A percentile compares a stretch with the other conserved stretches of the same genome.
Evolutionary conservation across 2,113 vertebrate species (phyloP).

Genomic region (Jacana jacana): DNA sequence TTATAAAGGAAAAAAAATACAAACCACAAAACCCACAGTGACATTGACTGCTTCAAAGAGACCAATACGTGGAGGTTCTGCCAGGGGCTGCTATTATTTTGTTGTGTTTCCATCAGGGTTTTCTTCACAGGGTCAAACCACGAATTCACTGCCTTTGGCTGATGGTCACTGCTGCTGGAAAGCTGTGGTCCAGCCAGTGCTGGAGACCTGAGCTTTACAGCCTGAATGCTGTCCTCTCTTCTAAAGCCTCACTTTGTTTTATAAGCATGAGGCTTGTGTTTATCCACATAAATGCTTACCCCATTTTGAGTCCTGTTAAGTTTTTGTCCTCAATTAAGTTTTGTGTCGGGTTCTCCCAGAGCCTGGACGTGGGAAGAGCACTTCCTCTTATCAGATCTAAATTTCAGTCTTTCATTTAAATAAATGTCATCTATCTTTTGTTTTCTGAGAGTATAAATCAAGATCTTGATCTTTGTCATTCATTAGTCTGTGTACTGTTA

Average conservation of each 20-base stretch:
- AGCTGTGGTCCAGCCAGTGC: neutral
- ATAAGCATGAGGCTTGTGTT: fast-evolving
- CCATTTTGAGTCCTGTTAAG: neutral
- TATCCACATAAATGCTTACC: neutral
- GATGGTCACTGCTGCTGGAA: neutral
- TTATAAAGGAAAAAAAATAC: neutral
- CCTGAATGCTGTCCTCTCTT: neutral
- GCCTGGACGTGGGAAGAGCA: neutral
- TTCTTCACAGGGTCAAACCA: neutral
- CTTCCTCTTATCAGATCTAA: neutral
- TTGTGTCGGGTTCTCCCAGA: neutral
- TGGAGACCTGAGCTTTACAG: neutral
- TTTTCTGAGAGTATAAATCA: neutral
- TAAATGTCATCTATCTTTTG: neutral
- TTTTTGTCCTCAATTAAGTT: neutral
- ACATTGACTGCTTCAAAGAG: neutral
- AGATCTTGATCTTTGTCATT: neutral
- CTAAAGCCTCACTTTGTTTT: neutral
- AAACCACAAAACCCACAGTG: neutral
- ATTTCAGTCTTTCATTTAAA: neutral
- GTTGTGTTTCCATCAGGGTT: neutral
- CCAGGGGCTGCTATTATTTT: neutral
- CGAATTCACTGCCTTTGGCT: neutral
- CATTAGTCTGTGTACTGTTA: neutral
- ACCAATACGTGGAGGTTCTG: neutral